Conservation (phyloP, 2,113 vertebrate species). For the Callocephalon fimbriatum region DNA sequence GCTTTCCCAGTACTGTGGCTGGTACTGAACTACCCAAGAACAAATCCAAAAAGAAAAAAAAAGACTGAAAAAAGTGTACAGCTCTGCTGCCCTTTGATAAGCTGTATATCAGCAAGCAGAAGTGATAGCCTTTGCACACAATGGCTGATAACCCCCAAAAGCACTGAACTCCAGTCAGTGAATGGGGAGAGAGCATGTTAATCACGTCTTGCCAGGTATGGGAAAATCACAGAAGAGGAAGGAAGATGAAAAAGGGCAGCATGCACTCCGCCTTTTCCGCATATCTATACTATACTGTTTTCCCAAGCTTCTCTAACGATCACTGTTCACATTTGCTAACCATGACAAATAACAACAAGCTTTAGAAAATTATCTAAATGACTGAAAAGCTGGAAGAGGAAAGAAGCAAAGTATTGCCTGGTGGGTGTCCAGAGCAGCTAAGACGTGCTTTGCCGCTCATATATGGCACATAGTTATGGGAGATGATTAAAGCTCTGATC, state of each 20-base stretch:
- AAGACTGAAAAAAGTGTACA: not conserved
- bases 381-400: not conserved
- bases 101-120: not conserved
- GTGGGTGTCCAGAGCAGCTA: not conserved
- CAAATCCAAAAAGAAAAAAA: not conserved
- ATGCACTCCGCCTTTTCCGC: not conserved
- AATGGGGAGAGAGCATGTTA: rapidly evolving
- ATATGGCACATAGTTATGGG: not conserved
- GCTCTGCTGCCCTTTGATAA: not conserved
- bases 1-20: not conserved
- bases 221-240: conserved; percentile 14
- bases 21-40: not conserved
- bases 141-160: not conserved
- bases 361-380: not conserved
- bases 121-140: not conserved
- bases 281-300: not conserved
- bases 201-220: not conserved
- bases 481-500: not conserved
- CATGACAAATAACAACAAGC: not conserved
- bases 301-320: not conserved
- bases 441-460: not conserved
- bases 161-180: not conserved
- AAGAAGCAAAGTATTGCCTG: not conserved
- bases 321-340: not conserved
- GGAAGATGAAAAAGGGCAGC: not conserved